Evolutionary conservation across 2,888 invertebrate species (phyloP).

Genomic region (Tineola bisselliella): DNA sequence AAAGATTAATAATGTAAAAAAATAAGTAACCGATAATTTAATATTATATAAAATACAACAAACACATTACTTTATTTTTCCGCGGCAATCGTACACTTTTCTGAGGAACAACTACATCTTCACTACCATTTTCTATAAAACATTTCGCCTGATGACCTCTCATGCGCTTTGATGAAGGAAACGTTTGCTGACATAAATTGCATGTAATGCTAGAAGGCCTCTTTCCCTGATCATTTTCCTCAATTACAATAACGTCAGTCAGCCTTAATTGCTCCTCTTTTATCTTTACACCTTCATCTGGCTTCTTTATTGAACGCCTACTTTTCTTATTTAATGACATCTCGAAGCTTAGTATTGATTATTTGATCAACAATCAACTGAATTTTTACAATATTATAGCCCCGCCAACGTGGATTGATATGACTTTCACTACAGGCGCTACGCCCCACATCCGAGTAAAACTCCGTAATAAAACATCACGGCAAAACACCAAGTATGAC

Average conservation of each 20-base stretch:
- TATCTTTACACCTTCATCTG: not conserved
- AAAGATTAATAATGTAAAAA: not conserved
- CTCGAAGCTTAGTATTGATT: not conserved
- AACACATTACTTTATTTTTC: no score
- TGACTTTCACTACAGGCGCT: constrained; percentile 12
- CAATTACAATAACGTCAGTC: not conserved
- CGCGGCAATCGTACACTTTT: not conserved
- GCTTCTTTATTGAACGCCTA: not conserved
- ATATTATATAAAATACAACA: no score
- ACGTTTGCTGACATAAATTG: not conserved
- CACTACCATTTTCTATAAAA: not conserved
- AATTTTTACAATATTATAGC: not conserved
- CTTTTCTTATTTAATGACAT: not conserved
- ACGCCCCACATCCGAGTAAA: not conserved
- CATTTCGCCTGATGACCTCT: not conserved
- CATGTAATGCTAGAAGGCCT: not conserved
- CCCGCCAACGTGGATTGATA: constrained; percentile 2
- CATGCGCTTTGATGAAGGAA: not conserved
- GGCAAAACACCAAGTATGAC: not conserved
- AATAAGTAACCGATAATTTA: no score
- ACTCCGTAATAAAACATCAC: not conserved
- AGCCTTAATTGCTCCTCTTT: not conserved
- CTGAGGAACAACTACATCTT: not conserved
- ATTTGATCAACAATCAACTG: not conserved
- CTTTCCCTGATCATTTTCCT: not conserved